Base-by-base conservation (phyloP, 2,888 invertebrate genomes). In the Drosophila fungiperda region DNA sequence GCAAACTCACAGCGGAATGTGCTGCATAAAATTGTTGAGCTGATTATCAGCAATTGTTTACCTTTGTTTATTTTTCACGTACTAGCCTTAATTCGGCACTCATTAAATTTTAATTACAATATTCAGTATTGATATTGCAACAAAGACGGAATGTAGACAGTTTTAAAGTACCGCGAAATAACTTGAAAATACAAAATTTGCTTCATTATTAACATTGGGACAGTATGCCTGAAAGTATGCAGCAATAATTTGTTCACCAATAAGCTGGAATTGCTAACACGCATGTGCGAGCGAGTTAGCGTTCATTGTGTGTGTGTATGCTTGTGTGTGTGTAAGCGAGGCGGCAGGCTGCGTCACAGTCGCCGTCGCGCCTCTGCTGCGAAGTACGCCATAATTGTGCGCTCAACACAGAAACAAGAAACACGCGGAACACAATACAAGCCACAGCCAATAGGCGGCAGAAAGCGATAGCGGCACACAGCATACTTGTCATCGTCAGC, bases 201-300 rank as follows among this genome's bases (percentile, higher is more conserved):
- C 26, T 49, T 20, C 7, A 20, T 20, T 23, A 15, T 23, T 23
- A 15, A 45, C 9, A n/a, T 45, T 45, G 20, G 12, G 17, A 17
- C 15, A 2, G 40, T 8, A 40, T 12, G 72, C 83, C 83, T 29
- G 61, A 83, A 78, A 78, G 82, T 83, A 87, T 81, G 84, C 87
- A 58, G 52, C 50, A n/a, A 23, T 32, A 40, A 26, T 36, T 23
- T 23, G 7, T 32, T 9, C 32, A 42, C 3, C 52, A 26, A 55
- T 17, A 55, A 75, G 52, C 66, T 70, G 75, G 15, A 50, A 32
- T 20, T 11, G n/a, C 45, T 59, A 33, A 61, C 54, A 79, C 69
- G 75, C 80, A 79, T 69, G 70, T 79, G 77, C 77, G 60, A 68
- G 82, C 42, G 65, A 42, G 35, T 62, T 66, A 59, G 59, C 20